Evolutionary conservation across 2,113 vertebrate genomes (phyloP).

Genomic region (Saccopteryx leptura): DNA sequence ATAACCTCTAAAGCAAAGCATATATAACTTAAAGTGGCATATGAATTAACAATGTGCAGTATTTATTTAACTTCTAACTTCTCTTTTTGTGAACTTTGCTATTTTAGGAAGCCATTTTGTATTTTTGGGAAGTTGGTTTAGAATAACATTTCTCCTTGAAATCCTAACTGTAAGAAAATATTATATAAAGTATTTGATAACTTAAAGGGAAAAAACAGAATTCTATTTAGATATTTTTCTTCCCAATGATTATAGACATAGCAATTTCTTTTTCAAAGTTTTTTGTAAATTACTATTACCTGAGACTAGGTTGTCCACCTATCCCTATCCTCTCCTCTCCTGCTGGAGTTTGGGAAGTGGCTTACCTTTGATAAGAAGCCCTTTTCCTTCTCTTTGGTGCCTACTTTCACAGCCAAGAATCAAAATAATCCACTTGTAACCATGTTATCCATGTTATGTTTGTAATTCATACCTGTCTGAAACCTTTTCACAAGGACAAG

Average conservation of each 20-base stretch:
- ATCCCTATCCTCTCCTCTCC: not conserved
- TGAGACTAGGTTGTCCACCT: not conserved
- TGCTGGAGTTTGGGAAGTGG: not conserved
- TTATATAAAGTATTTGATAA: not conserved
- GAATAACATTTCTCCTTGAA: not conserved
- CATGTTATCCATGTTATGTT: not conserved
- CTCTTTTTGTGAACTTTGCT: conserved; percentile 24
- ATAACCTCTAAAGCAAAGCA: not conserved
- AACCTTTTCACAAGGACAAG: not conserved
- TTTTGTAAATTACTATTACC: not conserved
- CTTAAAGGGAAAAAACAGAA: not conserved
- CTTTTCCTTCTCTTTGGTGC: not conserved
- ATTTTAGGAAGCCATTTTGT: not conserved
- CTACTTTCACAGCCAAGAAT: not conserved
- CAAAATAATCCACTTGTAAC: not conserved
- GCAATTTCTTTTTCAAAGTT: not conserved
- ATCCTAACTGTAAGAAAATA: not conserved
- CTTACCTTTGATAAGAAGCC: not conserved
- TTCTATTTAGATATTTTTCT: not conserved
- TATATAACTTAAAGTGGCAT: not conserved
- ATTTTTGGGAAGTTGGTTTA: not conserved
- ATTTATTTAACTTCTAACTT: conserved; percentile 31
- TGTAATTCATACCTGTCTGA: not conserved
- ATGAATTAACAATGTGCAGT: not conserved
- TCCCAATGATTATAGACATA: not conserved